A percentile compares a stretch with the other conserved stretches of the same genome.
These are phyloP conservation scores for Turdus rufiventris DNA, from an alignment of 2,113 vertebrate genomes.

Conservation along the genomic window DNA sequence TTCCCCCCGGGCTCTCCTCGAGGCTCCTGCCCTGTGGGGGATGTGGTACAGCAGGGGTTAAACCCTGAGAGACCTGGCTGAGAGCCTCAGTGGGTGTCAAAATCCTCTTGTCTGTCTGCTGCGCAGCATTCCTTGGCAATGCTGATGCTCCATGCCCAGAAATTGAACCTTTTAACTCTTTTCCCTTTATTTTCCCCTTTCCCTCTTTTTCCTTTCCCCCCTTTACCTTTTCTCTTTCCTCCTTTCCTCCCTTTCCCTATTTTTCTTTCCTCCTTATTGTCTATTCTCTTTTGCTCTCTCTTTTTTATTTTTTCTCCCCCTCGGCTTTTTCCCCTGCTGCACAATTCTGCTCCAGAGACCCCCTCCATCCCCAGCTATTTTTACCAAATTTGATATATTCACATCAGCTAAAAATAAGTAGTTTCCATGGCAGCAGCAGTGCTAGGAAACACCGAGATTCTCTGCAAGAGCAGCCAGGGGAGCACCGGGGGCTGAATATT, in stretches of 20 bases:
- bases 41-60: neutral
- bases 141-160: neutral
- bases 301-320: accelerated
- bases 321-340: neutral
- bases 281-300: neutral
- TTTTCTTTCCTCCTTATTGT: neutral
- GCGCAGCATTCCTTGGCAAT: neutral
- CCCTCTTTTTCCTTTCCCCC: accelerated
- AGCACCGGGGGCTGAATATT: neutral
- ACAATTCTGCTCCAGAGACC: neutral
- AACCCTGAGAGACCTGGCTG: neutral
- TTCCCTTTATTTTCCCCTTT: neutral
- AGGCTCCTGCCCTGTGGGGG: neutral
- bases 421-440: conserved; percentile 48
- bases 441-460: neutral
- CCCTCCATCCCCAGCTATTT: conserved; percentile 35
- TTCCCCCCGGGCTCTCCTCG: neutral
- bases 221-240: neutral
- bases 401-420: conserved; percentile 57
- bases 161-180: neutral
- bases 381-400: conserved; percentile 30
- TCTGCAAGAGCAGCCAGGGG: neutral
- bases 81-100: neutral
- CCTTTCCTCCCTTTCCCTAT: neutral
- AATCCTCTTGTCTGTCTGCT: neutral